Percentiles rank a stretch among this genome's conserved stretches.
These are phyloP conservation scores for Phrynocephalus vlangalii DNA, from an alignment of 2,797 vertebrate species.

Conservation along the genomic window DNA sequence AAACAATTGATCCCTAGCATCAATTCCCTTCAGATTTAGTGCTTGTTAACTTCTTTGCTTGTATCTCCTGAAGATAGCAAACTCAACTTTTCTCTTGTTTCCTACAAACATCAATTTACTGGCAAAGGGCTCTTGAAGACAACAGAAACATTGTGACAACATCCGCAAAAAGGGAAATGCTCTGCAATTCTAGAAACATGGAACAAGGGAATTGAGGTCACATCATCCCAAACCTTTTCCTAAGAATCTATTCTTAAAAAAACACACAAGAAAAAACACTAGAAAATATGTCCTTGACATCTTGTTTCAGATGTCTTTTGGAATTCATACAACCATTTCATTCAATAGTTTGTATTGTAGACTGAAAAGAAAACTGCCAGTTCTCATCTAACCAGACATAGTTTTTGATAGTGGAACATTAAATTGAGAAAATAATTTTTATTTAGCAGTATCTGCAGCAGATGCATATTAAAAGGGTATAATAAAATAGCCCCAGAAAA, in stretches of 20 bases:
- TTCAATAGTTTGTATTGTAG: neutral
- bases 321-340: constrained; percentile 1
- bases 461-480: neutral
- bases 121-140: neutral
- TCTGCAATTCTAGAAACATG: neutral
- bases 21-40: too few relatives aligned
- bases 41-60: too few relatives aligned
- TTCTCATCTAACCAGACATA: neutral
- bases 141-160: neutral
- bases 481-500: neutral
- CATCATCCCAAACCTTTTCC: neutral
- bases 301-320: neutral
- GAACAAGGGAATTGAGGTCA: constrained; percentile 39
- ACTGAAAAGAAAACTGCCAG: neutral
- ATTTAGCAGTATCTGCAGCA: constrained; percentile 8
- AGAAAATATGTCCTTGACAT: constrained; percentile 10
- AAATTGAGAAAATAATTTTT: neutral
- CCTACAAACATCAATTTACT: too few relatives aligned
- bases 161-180: neutral
- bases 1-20: too few relatives aligned
- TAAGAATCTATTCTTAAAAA: neutral
- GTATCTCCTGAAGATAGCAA: too few relatives aligned
- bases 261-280: too few relatives aligned
- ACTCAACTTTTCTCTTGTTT: too few relatives aligned
- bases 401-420: constrained; percentile 5